Conservation (phyloP, 2,888 invertebrate genomes). For the Leptarthrus brevirostris region DNA sequence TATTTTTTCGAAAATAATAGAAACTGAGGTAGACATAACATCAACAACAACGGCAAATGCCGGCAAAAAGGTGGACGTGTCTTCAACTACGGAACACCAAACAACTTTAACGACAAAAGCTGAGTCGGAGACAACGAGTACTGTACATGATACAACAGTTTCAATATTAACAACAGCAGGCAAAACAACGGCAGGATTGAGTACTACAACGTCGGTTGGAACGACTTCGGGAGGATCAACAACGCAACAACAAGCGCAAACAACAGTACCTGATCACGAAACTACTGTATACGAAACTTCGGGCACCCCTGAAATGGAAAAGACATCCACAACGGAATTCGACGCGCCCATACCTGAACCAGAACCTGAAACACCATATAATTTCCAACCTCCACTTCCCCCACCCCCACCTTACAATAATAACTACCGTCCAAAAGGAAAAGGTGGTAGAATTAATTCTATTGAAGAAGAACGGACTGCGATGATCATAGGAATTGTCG, state of each 20-base stretch:
- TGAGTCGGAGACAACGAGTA: slow-evolving; percentile 57
- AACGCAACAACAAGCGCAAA: slow-evolving; percentile 61
- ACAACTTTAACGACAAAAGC: slow-evolving; percentile 61
- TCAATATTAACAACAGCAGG: slow-evolving; percentile 57
- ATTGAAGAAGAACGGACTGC: slow-evolving; percentile 80
- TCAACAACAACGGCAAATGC: slow-evolving; percentile 58
- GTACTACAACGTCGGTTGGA: slow-evolving; percentile 53
- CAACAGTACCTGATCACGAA: slow-evolving; percentile 63
- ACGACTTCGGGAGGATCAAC: slow-evolving; percentile 58
- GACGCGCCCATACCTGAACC: slow-evolving; percentile 56
- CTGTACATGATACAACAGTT: slow-evolving; percentile 59
- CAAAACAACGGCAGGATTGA: slow-evolving; percentile 45
- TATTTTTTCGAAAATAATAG: no score
- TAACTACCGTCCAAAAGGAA: slow-evolving; percentile 59
- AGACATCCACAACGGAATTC: slow-evolving; percentile 57
- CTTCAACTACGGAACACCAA: slow-evolving; percentile 69
- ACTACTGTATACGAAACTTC: slow-evolving; percentile 63
- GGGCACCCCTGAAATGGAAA: slow-evolving; percentile 58
- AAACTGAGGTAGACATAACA: slow-evolving; percentile 57
- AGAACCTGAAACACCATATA: slow-evolving; percentile 58
- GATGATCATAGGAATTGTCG: slow-evolving; percentile 88
- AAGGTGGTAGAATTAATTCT: slow-evolving; percentile 72
- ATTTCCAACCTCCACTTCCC: slow-evolving; percentile 56
- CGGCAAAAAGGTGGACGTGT: slow-evolving; percentile 62
- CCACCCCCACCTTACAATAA: slow-evolving; percentile 62